Evolutionary conservation across 2,888 invertebrate species (phyloP).

Genomic region (Polietes domitor): DNA sequence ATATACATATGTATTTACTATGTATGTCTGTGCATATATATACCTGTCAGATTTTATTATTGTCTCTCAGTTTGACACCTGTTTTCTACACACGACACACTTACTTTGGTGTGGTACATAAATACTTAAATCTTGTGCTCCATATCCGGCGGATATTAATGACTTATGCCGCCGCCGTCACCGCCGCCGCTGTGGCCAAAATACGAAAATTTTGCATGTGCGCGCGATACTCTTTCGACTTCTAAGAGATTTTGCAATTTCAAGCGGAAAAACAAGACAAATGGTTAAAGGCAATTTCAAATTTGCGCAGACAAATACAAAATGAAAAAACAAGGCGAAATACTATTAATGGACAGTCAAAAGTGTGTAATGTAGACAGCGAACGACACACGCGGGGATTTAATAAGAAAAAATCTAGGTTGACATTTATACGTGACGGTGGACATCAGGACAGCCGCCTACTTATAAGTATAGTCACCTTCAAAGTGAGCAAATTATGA

Average conservation of each 20-base stretch:
- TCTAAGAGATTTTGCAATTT: conserved; percentile 27
- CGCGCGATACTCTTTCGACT: not conserved
- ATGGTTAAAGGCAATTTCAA: not conserved
- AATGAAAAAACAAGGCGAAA: conserved; percentile 31
- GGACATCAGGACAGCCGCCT: conserved; percentile 3
- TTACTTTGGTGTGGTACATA: not conserved
- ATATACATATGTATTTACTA: not conserved
- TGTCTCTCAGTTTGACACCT: conserved; percentile 18
- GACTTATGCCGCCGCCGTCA: not conserved
- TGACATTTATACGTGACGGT: conserved; percentile 27
- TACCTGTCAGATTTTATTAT: conserved; percentile 30
- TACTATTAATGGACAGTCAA: conserved; percentile 29
- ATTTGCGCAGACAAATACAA: conserved; percentile 30
- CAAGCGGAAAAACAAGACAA: conserved; percentile 29
- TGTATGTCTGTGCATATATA: not conserved
- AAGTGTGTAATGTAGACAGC: conserved; percentile 9
- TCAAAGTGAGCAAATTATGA: not conserved
- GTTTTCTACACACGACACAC: conserved; percentile 6
- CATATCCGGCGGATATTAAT: conserved; percentile 58
- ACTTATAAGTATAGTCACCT: conserved; percentile 24
- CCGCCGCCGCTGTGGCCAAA: not conserved
- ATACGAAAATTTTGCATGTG: not conserved
- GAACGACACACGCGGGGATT: not conserved
- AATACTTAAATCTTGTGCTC: conserved; percentile 16
- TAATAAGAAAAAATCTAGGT: conserved; percentile 46